Evolutionary conservation across 2,888 invertebrate genomes (phyloP), one percentile per base, ranked within the genome.

Genomic region (Chirona hameri): DNA sequence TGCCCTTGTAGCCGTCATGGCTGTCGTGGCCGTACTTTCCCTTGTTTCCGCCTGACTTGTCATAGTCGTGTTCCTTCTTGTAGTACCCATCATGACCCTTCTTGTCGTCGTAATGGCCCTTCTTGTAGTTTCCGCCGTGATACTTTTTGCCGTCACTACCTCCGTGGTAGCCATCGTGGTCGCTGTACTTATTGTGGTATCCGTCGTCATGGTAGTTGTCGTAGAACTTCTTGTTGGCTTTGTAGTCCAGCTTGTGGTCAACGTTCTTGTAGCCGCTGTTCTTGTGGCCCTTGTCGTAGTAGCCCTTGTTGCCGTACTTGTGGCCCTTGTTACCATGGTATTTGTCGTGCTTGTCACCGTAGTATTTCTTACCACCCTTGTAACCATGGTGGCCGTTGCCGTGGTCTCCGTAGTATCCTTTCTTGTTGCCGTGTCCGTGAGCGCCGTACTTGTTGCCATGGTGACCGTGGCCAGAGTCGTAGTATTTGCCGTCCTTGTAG

Each of bases 211-310:
- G 94, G 86, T 94, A 93, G 88, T 95, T 92, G 86, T 93, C 93
- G 87, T 93, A 93, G 88, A 93, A 93, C 86, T 92, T 91, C 85
- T 93, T 93, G 86, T 93, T 92, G 86, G 93, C 93, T 87, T 93
- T 93, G 89, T 91, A 93, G 87, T 94, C 94, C 86, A n/a, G n/a
- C 89, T 93, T 88, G 87, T 95, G 95, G 88, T 95, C 94, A 14
- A 95, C 91, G 87, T 94, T 93, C 87, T 95, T 95, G 85, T 94
- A 93, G 83, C 95, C 84, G 83, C 92, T 93, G 91, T 93, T 93
- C 87, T 94, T 88, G 94, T 93, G 92, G 0, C 95, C 95, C 85
- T 92, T 91, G 84, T 93, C 92, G 86, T 93, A 92, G 79, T 93
- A 93, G 21, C 93, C 94, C 88, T 95, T 95, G 55, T 85, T 83